These are phyloP conservation scores for Heliothis subflexa DNA, from an alignment of 1,140 invertebrate genomes.

Conservation along the genomic window DNA sequence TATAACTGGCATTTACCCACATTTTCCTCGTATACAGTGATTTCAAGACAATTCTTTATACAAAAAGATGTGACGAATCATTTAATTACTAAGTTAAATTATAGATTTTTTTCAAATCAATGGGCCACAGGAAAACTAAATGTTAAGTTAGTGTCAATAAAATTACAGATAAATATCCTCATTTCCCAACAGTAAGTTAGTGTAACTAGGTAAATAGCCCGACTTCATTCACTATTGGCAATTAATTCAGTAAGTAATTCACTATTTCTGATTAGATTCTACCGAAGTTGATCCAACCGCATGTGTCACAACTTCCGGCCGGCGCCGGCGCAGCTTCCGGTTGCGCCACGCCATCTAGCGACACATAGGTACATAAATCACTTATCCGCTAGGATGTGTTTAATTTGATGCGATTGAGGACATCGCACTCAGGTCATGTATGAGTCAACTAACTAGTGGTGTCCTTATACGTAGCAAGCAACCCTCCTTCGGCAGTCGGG, in stretches of 20 bases:
- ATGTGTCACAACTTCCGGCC: conserved; percentile 30
- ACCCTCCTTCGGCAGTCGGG: not conserved
- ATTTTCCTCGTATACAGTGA: too few species aligned
- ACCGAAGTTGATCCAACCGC: not conserved
- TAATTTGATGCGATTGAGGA: conserved; percentile 19
- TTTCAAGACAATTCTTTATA: too few species aligned
- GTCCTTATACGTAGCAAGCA: not conserved
- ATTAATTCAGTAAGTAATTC: not conserved
- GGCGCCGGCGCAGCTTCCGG: conserved; percentile 32
- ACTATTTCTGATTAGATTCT: not conserved
- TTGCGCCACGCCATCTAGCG: conserved; percentile 39
- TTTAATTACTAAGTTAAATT: too few species aligned
- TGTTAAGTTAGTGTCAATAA: too few species aligned
- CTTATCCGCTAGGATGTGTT: not conserved
- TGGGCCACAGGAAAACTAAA: too few species aligned
- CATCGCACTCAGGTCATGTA: not conserved
- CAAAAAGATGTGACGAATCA: too few species aligned
- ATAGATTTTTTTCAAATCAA: too few species aligned
- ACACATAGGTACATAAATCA: not conserved
- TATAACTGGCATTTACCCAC: too few species aligned
- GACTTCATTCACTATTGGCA: not conserved
- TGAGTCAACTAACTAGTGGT: not conserved
- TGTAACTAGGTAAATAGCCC: not conserved
- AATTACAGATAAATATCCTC: too few species aligned
- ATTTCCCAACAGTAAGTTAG: too few species aligned